A percentile compares a stretch with the other conserved stretches of the same genome.
Evolutionary conservation across 2,888 invertebrate genomes (phyloP).

Genomic region (Teinopalpus imperialis): DNA sequence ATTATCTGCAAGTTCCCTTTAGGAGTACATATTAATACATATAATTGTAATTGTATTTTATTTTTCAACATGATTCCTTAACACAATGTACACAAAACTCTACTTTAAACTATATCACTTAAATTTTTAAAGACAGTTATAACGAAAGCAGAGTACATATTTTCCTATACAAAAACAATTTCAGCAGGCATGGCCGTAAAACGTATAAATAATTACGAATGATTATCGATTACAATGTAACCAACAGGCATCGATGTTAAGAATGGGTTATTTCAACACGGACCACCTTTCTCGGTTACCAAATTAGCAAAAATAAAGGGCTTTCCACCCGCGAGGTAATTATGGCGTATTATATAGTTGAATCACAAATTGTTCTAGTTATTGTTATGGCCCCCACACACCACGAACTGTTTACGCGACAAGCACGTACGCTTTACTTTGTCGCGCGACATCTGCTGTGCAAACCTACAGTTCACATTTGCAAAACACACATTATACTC

Average conservation of each 20-base stretch:
- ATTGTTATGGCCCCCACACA: slow-evolving; percentile 78
- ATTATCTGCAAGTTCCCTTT: too few species aligned
- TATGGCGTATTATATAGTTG: slow-evolving; percentile 65
- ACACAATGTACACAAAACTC: too few species aligned
- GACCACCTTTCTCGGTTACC: slow-evolving; percentile 41
- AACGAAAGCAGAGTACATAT: slow-evolving; percentile 15
- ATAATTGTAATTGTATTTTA: too few species aligned
- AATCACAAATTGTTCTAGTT: slow-evolving; percentile 76
- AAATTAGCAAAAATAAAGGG: slow-evolving; percentile 48
- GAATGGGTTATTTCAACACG: slow-evolving; percentile 39
- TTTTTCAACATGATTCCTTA: too few species aligned
- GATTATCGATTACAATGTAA: slow-evolving; percentile 35
- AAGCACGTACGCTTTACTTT: slow-evolving; percentile 77
- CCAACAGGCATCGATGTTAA: slow-evolving; percentile 30
- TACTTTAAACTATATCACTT: neutral
- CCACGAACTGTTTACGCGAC: slow-evolving; percentile 70
- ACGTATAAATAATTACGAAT: slow-evolving; percentile 23
- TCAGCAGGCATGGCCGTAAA: slow-evolving; percentile 19
- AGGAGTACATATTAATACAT: too few species aligned
- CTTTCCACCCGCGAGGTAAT: slow-evolving; percentile 49
- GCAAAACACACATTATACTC: slow-evolving; percentile 2
- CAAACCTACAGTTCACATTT: slow-evolving; percentile 18
- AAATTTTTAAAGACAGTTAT: neutral
- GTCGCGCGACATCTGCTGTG: slow-evolving; percentile 70
- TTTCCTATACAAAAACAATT: slow-evolving; percentile 10